Conservation (phyloP, 1,140 invertebrate species). For the Centruroides sculpturatus region DNA sequence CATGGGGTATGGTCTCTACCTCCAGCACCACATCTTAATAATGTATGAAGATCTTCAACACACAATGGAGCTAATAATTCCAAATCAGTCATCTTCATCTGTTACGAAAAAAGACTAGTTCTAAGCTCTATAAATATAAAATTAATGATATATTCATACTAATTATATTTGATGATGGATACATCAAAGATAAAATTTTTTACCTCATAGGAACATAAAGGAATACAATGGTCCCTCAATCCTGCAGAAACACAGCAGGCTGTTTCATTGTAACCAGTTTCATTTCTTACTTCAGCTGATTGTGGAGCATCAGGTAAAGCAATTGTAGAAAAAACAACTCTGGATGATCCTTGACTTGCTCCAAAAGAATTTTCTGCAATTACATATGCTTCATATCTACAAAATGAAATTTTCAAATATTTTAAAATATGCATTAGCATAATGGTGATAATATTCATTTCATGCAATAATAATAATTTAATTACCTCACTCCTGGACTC, state of each 20-base stretch:
- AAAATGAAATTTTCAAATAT: not conserved
- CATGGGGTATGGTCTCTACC: constrained; percentile 55
- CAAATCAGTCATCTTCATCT: constrained; percentile 14
- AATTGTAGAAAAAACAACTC: constrained; percentile 50
- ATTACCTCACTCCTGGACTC: constrained; percentile 40
- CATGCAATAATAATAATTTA: not conserved
- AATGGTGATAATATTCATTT: no score
- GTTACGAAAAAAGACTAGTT: not conserved
- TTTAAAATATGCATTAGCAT: no score
- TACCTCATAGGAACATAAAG: constrained; percentile 55
- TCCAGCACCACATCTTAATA: constrained; percentile 48
- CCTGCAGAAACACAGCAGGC: constrained; percentile 54
- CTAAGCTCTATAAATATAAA: no score
- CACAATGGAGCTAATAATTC: constrained; percentile 43
- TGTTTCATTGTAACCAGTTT: constrained; percentile 49
- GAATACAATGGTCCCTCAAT: constrained; percentile 52
- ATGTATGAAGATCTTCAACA: constrained; percentile 46
- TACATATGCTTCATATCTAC: constrained; percentile 59
- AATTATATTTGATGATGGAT: no score
- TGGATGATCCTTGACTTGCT: constrained; percentile 50
- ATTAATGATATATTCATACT: no score
- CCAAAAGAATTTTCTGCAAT: constrained; percentile 62
- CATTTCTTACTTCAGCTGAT: constrained; percentile 11
- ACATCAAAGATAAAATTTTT: no score
- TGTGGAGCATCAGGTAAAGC: not conserved